These are phyloP conservation scores for Scelioninae gen. 1 DNA, from an alignment of 2,888 invertebrate species.

Conservation along the genomic window DNA sequence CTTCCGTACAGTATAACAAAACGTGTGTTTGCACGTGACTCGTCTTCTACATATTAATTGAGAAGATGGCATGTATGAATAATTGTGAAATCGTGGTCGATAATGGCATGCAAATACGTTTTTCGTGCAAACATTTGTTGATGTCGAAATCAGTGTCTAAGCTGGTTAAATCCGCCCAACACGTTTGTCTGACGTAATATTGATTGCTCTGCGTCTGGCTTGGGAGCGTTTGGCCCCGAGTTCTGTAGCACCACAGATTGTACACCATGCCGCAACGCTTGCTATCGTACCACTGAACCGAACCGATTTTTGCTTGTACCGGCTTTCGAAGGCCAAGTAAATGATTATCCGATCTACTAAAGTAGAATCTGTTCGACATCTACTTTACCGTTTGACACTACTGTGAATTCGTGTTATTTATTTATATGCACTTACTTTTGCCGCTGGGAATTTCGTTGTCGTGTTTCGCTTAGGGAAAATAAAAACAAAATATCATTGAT, in stretches of 20 bases:
- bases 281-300: constrained; percentile 52
- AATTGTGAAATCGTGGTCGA: too few species aligned
- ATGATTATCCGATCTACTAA: constrained; percentile 64
- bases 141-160: constrained; percentile 56
- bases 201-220: constrained; percentile 71
- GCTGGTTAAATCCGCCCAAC: constrained; percentile 61
- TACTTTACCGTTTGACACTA: constrained; percentile 54
- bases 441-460: constrained; percentile 41
- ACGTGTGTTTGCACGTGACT: too few species aligned
- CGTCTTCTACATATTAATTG: too few species aligned
- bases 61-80: too few species aligned
- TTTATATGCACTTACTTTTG: constrained; percentile 54
- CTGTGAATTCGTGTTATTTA: constrained; percentile 58
- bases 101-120: too few species aligned
- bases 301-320: constrained; percentile 44
- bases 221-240: constrained; percentile 67
- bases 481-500: constrained; percentile 30
- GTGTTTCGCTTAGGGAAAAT: not conserved
- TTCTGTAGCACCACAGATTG: constrained; percentile 66
- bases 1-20: too few species aligned
- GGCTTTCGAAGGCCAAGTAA: constrained; percentile 55
- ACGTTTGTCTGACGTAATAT: constrained; percentile 71
- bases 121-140: constrained; percentile 36
- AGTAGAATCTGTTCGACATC: constrained; percentile 58
- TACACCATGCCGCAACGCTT: constrained; percentile 65